Base-by-base conservation (phyloP, 1,140 invertebrate species). In the Philaenus spumarius region DNA sequence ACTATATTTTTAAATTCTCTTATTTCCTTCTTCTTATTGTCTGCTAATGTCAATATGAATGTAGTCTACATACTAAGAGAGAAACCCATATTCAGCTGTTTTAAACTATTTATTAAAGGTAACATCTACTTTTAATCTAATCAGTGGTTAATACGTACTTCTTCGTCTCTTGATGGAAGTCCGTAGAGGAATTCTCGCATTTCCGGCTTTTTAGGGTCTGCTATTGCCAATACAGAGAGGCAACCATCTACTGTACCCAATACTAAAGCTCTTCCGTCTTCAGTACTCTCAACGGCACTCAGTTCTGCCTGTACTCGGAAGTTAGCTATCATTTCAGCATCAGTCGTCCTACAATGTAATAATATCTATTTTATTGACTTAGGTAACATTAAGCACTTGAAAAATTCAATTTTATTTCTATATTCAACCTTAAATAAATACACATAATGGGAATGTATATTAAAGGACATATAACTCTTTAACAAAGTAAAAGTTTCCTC, bases 181-280 rank as follows among this genome's bases (percentile, higher is more conserved):
- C 73, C 74, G 22, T 73, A 73, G 5, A 90, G 71, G 70, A 84
- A 87, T n/a, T 83, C 77, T 58, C 77, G 73, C 72, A 84, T 82
- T 63, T 82, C 80, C 11, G 73, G 68, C 51, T 80, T 82, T 7
- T 73, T 69, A 30, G 89, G 86, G 77, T 97, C 94, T 0, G 90
- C 87, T 65, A 98, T 90, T 12, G 87, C 86, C 26, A 97, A 72
- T n/a, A 94, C 86, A 1, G 93, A 93, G 34, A 98, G 79, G 69
- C 93, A 95, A 6, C 95, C 95, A 71, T 98, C 94, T 5, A 95
- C 87, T 0, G 91, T 94, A 0, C 93, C 93, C 22, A 97, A 76
- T 1, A 95, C 88, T 26, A 97, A 78, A 43, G 81, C 86, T 67
- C 75, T 85, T 6, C 93, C 90, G 69, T 91, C 89, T 40, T 83